Percentiles rank a stretch among this genome's conserved stretches.
phyloP scores from a whole-genome alignment of 2,888 invertebrate species.

The Oscheius sp. region DNA sequence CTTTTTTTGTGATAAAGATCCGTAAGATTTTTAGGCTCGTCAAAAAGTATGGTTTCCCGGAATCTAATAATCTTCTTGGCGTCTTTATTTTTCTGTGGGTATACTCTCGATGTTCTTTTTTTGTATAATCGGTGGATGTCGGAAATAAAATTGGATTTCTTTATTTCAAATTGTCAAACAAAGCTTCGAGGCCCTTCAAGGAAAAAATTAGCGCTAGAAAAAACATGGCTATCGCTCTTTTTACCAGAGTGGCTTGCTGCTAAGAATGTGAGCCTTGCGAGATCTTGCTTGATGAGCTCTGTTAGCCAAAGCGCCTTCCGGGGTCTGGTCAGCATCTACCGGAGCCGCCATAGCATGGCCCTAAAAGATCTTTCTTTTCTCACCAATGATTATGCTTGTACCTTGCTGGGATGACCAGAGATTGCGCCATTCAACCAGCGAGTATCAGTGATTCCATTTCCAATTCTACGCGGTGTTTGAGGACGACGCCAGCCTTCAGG shows the following conservation, averaged over 20 bases:
- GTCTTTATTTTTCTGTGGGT: neutral
- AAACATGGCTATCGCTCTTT: neutral
- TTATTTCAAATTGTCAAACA: neutral
- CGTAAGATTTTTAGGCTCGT: neutral
- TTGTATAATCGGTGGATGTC: neutral
- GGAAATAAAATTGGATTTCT: neutral
- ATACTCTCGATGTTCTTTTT: neutral
- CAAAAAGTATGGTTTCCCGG: too few relatives aligned
- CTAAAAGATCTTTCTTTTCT: constrained; percentile 1
- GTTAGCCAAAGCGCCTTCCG: constrained; percentile 63
- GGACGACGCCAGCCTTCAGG: constrained; percentile 67
- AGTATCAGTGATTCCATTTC: constrained; percentile 53
- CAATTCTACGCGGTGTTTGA: constrained; percentile 60
- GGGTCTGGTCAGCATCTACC: constrained; percentile 59
- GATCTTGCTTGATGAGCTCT: constrained; percentile 58
- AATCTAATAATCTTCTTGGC: too few relatives aligned
- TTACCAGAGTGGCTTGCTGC: constrained; percentile 66
- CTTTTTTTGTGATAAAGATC: constrained; percentile 7
- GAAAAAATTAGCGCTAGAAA: neutral
- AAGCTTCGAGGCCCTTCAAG: too few relatives aligned
- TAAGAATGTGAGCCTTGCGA: constrained; percentile 63
- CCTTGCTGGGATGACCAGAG: constrained; percentile 58
- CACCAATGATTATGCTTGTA: neutral
- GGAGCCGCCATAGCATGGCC: constrained; percentile 55
- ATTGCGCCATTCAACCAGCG: constrained; percentile 62